Evolutionary conservation across 2,113 vertebrate genomes (phyloP), one percentile per base, ranked within the genome.

Genomic region (Gobiocypris rarus): DNA sequence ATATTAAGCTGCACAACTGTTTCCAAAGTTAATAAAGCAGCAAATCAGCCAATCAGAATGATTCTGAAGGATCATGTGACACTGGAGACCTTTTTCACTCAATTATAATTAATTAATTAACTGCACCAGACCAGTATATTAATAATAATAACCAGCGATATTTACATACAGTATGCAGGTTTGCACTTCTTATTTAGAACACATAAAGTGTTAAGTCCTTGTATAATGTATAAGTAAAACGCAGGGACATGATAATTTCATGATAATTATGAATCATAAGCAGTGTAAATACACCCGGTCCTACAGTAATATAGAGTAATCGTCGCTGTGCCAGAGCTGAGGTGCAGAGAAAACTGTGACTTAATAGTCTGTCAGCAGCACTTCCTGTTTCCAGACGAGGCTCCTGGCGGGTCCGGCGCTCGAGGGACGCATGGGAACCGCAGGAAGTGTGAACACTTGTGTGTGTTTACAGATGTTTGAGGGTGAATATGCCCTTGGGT

Each of bases 351-450:
- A 78, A 67, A 75, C 88, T 43, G 77, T 75, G 81, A 82, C 87
- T 87, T 87, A 59, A 71, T 86, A 75, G 71, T 76, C 71, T 78
- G 78, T 63, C 85, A 69, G 79, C 86, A 81, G 83, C 81, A n/a
- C 85, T 86, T 89, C 86, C 52, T 87, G 83, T 52, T 71, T 26
- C 11, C 43, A 58, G 84, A 69, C 61, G 1, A 15, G 10, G 22
- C 28, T 81, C 2, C 43, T 24, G 43, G 24, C 75, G 17, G 50
- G 4, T 54, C 14, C 13, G 6, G 4, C 5, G 5, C 75, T 13
- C 14, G 26, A 75, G 19, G 43, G 75, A 87, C 85, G 77, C 87
- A 86, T 84, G 87, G 91, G 87, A 45, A 91, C 84, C 22, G 74
- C 67, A 80, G 81, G 41, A 75, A 45, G 75, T 22, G 76, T 86